Conservation (phyloP, 2,888 invertebrate species). For the Agrotis segetum region DNA sequence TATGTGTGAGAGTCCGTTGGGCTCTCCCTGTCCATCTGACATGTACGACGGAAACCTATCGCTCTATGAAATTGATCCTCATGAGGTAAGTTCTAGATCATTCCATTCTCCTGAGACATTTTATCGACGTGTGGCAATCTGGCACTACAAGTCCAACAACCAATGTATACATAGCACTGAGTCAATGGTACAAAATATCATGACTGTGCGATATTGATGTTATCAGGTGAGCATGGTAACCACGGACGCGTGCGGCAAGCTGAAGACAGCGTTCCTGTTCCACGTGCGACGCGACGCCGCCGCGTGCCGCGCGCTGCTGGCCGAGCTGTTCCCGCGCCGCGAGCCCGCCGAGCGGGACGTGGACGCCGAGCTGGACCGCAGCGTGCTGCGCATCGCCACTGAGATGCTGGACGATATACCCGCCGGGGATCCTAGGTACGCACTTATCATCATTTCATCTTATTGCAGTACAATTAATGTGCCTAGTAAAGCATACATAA, state of each 20-base stretch:
- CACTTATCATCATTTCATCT: neutral
- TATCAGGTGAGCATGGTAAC: conserved; percentile 78
- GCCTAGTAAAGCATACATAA: no score
- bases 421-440: conserved; percentile 94
- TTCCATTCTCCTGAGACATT: neutral
- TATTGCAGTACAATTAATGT: no score
- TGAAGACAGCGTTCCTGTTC: conserved; percentile 95
- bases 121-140: neutral
- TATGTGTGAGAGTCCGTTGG: conserved; percentile 83
- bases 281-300: conserved; percentile 91
- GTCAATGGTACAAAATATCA: neutral
- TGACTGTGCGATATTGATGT: conserved; percentile 45
- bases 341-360: conserved; percentile 77
- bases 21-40: conserved; percentile 84
- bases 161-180: no score
- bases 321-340: conserved; percentile 77
- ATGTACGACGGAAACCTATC: conserved; percentile 91
- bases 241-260: conserved; percentile 82
- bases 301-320: conserved; percentile 72
- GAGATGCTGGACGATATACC: conserved; percentile 97
- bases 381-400: conserved; percentile 91
- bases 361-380: conserved; percentile 82
- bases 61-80: conserved; percentile 93
- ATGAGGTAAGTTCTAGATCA: conserved; percentile 84
- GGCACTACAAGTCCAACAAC: no score